A percentile compares a stretch with the other conserved stretches of the same genome.
Conservation (phyloP, 1,140 invertebrate genomes). For the Nilaparvata lugens region DNA sequence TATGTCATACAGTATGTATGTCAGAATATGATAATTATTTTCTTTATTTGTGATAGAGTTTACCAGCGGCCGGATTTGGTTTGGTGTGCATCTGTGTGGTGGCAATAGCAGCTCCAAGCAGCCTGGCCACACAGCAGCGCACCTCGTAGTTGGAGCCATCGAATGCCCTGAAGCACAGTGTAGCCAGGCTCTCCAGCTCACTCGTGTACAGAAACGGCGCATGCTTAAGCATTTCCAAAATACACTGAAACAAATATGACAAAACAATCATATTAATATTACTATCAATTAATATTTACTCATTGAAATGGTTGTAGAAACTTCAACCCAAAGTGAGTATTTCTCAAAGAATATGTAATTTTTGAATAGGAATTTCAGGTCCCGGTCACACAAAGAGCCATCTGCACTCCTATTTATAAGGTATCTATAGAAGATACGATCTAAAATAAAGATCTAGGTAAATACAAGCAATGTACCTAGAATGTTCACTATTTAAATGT, state of each 20-base stretch:
- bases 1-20: too few relatives aligned
- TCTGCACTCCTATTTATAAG: too few relatives aligned
- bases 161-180: slow-evolving; percentile 81
- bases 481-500: too few relatives aligned
- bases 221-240: slow-evolving; percentile 81
- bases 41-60: neutral
- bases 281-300: neutral
- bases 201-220: slow-evolving; percentile 79
- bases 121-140: slow-evolving; percentile 79
- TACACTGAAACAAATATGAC: slow-evolving; percentile 50
- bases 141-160: slow-evolving; percentile 94
- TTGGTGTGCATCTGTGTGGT: slow-evolving; percentile 47
- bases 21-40: too few relatives aligned
- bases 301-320: neutral
- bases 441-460: too few relatives aligned
- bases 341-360: too few relatives aligned
- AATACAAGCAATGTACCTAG: too few relatives aligned
- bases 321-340: neutral
- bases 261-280: neutral
- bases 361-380: too few relatives aligned
- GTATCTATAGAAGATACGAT: too few relatives aligned
- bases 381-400: too few relatives aligned
- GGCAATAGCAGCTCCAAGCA: slow-evolving; percentile 79
- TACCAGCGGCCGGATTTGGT: slow-evolving; percentile 17
- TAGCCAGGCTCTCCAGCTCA: slow-evolving; percentile 82